Percentiles rank a stretch among this genome's conserved stretches.
phyloP scores from a whole-genome alignment of 2,113 vertebrate species.

The Corythornis vintsioides region DNA sequence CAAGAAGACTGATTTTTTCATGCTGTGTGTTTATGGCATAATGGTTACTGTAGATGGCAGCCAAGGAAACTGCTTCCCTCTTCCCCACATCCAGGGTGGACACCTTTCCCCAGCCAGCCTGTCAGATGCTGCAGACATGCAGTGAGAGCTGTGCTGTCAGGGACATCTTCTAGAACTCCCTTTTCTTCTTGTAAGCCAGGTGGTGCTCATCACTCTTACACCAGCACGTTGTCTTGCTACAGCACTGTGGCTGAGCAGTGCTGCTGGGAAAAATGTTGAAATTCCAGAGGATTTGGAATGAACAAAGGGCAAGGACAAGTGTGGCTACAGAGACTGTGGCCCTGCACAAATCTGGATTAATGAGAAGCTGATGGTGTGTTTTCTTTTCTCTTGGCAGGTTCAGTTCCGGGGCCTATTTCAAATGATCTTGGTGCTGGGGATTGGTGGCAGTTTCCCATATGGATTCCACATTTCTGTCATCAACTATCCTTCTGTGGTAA shows the following conservation, averaged over 20 bases:
- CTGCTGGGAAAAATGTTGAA: not conserved
- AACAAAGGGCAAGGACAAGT: not conserved
- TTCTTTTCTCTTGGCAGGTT: conserved; percentile 40
- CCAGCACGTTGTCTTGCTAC: not conserved
- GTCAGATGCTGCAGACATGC: not conserved
- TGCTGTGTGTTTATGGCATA: not conserved
- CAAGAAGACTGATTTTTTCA: not conserved
- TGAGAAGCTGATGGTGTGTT: not conserved
- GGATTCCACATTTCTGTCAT: conserved; percentile 84
- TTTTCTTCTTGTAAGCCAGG: not conserved
- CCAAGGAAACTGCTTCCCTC: not conserved
- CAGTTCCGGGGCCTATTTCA: conserved; percentile 63
- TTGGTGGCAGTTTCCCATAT: conserved; percentile 86
- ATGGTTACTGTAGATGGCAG: not conserved
- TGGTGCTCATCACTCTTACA: not conserved
- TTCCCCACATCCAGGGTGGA: not conserved
- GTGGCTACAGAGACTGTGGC: not conserved
- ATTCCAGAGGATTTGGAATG: not conserved
- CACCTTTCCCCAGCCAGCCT: not conserved
- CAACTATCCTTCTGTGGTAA: conserved; percentile 83
- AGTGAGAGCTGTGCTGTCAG: rapidly evolving
- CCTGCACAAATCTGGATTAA: not conserved
- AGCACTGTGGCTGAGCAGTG: not conserved
- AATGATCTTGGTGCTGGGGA: conserved; percentile 78
- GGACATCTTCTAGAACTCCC: not conserved